A percentile compares a stretch with the other conserved stretches of the same genome.
Evolutionary conservation across 2,888 invertebrate genomes (phyloP).

Genomic region (Papilio protenor): DNA sequence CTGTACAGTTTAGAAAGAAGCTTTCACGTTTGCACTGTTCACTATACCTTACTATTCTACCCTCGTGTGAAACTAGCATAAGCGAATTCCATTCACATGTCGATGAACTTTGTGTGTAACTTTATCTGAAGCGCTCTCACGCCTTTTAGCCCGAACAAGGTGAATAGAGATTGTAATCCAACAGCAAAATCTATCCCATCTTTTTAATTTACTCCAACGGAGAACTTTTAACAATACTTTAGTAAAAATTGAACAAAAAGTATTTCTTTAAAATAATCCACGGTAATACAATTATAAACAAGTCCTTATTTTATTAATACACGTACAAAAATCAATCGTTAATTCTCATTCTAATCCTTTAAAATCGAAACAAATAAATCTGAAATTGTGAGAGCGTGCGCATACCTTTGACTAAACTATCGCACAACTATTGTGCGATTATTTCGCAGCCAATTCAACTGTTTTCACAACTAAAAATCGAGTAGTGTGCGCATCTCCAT

Average conservation of each 20-base stretch:
- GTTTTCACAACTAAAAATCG: no score
- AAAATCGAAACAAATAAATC: neutral
- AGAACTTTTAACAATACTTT: no score
- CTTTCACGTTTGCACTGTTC: neutral
- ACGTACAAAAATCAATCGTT: no score
- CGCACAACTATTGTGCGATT: no score
- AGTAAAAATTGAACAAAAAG: no score
- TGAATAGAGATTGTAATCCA: neutral
- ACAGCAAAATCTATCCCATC: neutral
- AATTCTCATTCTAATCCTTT: neutral
- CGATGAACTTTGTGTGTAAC: slow-evolving; percentile 24
- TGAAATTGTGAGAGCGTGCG: neutral
- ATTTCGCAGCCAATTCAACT: no score
- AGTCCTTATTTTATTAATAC: no score
- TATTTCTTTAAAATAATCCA: no score
- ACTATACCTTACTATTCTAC: neutral
- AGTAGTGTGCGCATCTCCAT: no score
- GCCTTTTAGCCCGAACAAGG: neutral
- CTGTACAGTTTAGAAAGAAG: no score
- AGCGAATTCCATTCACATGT: slow-evolving; percentile 30
- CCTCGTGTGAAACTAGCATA: neutral
- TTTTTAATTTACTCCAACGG: neutral
- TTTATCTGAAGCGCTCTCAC: slow-evolving; percentile 5
- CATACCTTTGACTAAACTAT: no score
- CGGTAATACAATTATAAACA: no score